phyloP scores from a whole-genome alignment of 2,888 invertebrate species.

The Dasypogon diadema region DNA sequence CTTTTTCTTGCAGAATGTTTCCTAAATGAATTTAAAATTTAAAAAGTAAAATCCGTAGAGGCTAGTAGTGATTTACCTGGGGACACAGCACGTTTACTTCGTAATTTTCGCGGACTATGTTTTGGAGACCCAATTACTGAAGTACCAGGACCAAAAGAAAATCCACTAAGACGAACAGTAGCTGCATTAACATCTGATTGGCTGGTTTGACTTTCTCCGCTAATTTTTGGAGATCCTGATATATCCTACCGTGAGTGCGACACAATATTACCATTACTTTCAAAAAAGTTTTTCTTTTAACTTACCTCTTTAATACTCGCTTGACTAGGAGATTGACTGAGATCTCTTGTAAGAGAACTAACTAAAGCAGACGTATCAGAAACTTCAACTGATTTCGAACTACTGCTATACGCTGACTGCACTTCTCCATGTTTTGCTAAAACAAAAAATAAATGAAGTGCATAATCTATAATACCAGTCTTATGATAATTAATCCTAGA shows the following conservation, averaged over 20 bases:
- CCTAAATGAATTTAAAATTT: neutral
- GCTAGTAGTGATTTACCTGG: neutral
- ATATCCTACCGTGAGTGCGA: slow-evolving; percentile 39
- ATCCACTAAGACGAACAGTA: slow-evolving; percentile 68
- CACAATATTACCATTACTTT: too few relatives aligned
- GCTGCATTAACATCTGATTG: slow-evolving; percentile 62
- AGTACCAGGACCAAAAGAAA: slow-evolving; percentile 67
- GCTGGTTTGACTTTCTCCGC: slow-evolving; percentile 61
- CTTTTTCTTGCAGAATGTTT: neutral
- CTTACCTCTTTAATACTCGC: slow-evolving; percentile 60
- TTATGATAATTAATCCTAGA: too few relatives aligned
- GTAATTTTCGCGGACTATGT: slow-evolving; percentile 61
- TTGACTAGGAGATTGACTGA: slow-evolving; percentile 73
- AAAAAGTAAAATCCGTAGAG: neutral
- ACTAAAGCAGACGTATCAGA: slow-evolving; percentile 75
- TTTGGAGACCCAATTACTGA: slow-evolving; percentile 66
- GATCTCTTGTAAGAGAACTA: slow-evolving; percentile 74
- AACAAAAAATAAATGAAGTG: too few relatives aligned
- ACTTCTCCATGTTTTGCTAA: slow-evolving; percentile 52
- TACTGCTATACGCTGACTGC: slow-evolving; percentile 60
- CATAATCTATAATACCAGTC: too few relatives aligned
- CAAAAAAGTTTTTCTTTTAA: neutral
- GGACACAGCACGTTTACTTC: slow-evolving; percentile 53
- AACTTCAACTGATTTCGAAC: slow-evolving; percentile 60
- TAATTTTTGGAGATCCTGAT: slow-evolving; percentile 53